Base-by-base conservation (phyloP, 2,797 vertebrate species). In the Crenichthys baileyi region DNA sequence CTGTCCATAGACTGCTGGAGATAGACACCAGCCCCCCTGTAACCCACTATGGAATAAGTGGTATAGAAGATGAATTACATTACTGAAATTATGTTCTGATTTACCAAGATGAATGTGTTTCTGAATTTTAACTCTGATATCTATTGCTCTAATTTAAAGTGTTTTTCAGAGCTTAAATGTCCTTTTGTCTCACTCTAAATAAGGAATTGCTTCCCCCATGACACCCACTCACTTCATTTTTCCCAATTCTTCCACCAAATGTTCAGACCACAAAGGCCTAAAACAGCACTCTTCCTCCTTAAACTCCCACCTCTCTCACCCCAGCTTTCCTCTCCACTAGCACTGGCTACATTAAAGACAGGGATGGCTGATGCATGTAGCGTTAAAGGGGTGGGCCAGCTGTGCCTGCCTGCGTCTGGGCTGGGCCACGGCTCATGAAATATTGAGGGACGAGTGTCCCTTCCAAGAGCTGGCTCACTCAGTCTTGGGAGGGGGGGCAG, bases 381-480 rank as follows among this genome's bases (percentile, higher is more conserved):
- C 89, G 92, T 94, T 95, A 94, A 95, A 94, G 95, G 94, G 93
- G 91, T 91, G 87, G 92, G 90, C 90, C 93, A 89, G 93, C 92
- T 93, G 91, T 79, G 90, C 90, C 87, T 86, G 91, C 90, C 83
- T 72, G 86, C 91, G 95, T 95, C 95, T 96, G 94, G 94, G 90
- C 93, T 86, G 70, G 82, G 91, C 88, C 93, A 90, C 84, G 87
- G 84, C 92, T 96, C 95, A 96, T 96, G 89, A 96, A 96, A 96
- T 95, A 96, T 96, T 96, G 93, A 96, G 83, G 63, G 89, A 56
- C 79, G 44, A 88, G 91, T 94, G 95, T 96, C 96, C 96, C 95
- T 95, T 96, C 94, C 92, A 94, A 95, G 94, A 95, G 95, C 93
- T 92, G 93, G 92, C 93, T 95, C 86, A 78, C 93, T 95, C 87